Conservation (phyloP, 1,140 invertebrate genomes). For the Heliothis virescens region DNA sequence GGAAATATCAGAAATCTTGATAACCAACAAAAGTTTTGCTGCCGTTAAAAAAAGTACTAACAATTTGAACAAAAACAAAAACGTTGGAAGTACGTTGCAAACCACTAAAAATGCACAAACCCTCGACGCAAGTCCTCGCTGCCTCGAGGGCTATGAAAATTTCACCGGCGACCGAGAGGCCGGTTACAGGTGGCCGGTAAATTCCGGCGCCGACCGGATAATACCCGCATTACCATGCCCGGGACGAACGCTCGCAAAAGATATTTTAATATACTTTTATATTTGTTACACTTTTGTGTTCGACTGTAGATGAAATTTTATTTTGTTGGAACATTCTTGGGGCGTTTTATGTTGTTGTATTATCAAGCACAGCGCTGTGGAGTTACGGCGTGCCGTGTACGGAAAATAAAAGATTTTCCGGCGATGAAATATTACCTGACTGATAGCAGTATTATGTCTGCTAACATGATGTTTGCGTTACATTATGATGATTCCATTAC, state of each 20-base stretch:
- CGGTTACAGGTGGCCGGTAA: conserved; percentile 72
- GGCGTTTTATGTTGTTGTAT: conserved; percentile 22
- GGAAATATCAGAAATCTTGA: conserved; percentile 17
- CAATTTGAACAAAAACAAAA: conserved; percentile 33
- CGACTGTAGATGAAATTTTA: conserved; percentile 24
- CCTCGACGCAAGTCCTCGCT: conserved; percentile 52
- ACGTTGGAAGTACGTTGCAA: conserved; percentile 24
- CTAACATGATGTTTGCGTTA: conserved; percentile 2
- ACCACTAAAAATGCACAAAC: conserved; percentile 62
- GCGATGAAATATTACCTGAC: not conserved
- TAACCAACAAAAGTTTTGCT: conserved; percentile 14
- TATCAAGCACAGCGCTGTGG: conserved; percentile 20
- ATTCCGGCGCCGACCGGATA: conserved; percentile 61
- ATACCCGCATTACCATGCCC: conserved; percentile 51
- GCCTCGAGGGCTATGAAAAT: conserved; percentile 59
- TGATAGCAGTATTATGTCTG: not conserved
- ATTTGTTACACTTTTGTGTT: conserved; percentile 34
- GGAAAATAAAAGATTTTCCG: conserved; percentile 6
- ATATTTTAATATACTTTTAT: conserved; percentile 38
- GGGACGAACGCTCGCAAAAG: conserved; percentile 13
- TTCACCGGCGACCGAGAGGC: conserved; percentile 54
- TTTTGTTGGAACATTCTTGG: not conserved
- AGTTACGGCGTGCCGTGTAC: not conserved
- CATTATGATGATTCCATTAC: not conserved
- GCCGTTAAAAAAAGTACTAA: conserved; percentile 5